Evolutionary conservation across 2,888 invertebrate genomes (phyloP).

Genomic region (Ichneumoninae sp.): DNA sequence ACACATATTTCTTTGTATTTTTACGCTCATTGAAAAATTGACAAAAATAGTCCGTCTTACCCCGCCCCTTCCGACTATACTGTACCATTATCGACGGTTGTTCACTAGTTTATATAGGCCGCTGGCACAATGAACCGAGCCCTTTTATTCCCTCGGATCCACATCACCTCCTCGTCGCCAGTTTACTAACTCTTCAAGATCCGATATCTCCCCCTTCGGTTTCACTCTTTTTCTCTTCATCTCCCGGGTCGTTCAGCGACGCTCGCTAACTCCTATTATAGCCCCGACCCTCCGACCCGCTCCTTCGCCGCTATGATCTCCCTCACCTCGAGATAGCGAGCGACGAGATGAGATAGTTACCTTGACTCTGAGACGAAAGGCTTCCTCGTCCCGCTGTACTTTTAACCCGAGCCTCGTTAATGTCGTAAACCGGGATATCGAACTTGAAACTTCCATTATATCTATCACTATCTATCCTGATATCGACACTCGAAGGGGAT

Average conservation of each 20-base stretch:
- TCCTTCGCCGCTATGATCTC: constrained; percentile 28
- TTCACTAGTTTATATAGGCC: constrained; percentile 25
- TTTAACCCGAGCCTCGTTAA: constrained; percentile 29
- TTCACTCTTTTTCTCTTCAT: constrained; percentile 31
- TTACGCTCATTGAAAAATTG: background rate
- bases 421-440: background rate
- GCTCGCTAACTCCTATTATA: constrained; percentile 29
- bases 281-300: constrained; percentile 7
- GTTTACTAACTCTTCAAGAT: constrained; percentile 64
- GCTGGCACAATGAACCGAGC: constrained; percentile 18
- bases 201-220: constrained; percentile 52
- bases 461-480: background rate
- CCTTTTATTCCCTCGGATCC: constrained; percentile 23
- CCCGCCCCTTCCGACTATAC: background rate
- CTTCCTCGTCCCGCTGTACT: constrained; percentile 5
- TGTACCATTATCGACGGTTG: background rate
- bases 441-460: constrained; percentile 3
- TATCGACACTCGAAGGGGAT: background rate
- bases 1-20: background rate
- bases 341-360: constrained; percentile 11
- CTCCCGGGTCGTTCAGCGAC: constrained; percentile 23
- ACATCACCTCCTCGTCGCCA: constrained; percentile 31
- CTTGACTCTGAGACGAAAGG: constrained; percentile 13
- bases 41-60: no score
- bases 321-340: constrained; percentile 12